phyloP scores from a whole-genome alignment of 1,140 invertebrate species.

The Akabosia matsudoensis region DNA sequence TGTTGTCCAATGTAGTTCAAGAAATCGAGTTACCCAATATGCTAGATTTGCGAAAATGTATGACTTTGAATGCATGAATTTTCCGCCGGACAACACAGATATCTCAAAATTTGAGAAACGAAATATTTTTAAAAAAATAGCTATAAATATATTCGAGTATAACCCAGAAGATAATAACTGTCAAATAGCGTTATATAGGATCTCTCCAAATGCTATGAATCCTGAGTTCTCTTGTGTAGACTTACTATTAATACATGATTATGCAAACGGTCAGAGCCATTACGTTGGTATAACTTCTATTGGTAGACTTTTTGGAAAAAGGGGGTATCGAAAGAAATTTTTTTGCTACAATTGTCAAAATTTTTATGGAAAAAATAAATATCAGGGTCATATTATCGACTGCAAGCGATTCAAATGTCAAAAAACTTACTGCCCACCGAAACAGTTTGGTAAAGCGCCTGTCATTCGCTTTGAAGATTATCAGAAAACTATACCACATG shows the following conservation, averaged over 20 bases:
- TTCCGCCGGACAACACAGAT: background rate
- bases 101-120: conserved; percentile 14
- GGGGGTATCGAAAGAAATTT: background rate
- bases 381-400: background rate
- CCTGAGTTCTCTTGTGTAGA: background rate
- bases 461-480: conserved; percentile 16
- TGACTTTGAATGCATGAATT: background rate
- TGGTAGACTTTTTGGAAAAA: conserved; percentile 1
- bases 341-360: conserved; percentile 33
- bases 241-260: conserved; percentile 1
- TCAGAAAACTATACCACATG: background rate
- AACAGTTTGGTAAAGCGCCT: background rate
- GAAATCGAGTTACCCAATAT: background rate
- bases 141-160: conserved; percentile 24
- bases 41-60: background rate
- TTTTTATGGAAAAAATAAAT: background rate
- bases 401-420: conserved; percentile 6
- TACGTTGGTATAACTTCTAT: conserved; percentile 22
- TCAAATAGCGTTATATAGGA: too few species aligned
- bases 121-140: background rate
- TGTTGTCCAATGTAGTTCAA: background rate
- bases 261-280: background rate
- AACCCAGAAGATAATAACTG: background rate
- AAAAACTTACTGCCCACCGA: conserved; percentile 5
- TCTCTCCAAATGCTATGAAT: background rate